Conservation (phyloP, 2,113 vertebrate species). For the Hemiprocne comata region DNA sequence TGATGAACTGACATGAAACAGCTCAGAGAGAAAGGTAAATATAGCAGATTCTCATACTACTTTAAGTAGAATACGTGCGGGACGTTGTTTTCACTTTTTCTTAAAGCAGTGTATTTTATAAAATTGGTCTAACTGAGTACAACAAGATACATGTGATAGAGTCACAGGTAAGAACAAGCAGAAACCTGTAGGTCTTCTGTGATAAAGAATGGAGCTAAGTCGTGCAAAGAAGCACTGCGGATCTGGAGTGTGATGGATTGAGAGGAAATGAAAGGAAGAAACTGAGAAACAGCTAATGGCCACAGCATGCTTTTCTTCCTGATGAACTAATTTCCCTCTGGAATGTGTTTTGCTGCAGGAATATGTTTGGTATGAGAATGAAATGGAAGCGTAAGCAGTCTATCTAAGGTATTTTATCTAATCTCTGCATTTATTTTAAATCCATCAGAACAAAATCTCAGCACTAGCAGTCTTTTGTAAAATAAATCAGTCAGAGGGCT, state of each 20-base stretch:
- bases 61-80: neutral
- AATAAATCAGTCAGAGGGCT: neutral
- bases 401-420: conserved; percentile 52
- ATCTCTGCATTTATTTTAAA: neutral
- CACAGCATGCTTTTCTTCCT: neutral
- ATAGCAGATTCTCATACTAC: neutral
- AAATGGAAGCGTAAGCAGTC: conserved; percentile 16
- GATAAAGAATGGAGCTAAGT: neutral
- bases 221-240: neutral
- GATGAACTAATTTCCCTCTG: neutral
- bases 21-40: neutral
- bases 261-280: neutral
- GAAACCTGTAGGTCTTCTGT: neutral
- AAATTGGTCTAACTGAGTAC: neutral
- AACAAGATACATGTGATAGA: neutral
- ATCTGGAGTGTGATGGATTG: neutral
- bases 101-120: neutral
- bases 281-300: neutral
- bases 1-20: neutral
- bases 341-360: conserved; percentile 30
- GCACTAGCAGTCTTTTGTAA: neutral
- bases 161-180: neutral
- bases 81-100: neutral
- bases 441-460: neutral
- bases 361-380: conserved; percentile 40